phyloP scores from a whole-genome alignment of 2,797 vertebrate species.

The Pelodytes ibericus region DNA sequence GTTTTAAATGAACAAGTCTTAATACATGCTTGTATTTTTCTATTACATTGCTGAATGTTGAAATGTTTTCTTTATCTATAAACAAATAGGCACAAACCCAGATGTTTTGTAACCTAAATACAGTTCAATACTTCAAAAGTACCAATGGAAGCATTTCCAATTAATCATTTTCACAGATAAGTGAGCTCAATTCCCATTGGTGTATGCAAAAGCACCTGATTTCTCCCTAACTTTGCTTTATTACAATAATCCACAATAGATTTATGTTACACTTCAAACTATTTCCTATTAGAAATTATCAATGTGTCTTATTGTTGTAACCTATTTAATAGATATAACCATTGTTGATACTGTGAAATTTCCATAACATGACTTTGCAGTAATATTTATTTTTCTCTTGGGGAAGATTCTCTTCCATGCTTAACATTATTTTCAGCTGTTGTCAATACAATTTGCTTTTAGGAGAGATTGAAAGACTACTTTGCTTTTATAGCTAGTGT shows the following conservation, averaged over 20 bases:
- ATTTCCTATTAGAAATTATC: background rate
- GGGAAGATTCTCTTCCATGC: background rate
- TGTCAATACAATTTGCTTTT: background rate
- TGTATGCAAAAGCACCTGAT: no score
- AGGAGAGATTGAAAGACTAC: background rate
- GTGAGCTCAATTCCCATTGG: no score
- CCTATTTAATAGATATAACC: background rate
- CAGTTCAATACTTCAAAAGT: no score
- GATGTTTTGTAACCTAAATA: no score
- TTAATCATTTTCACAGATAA: no score
- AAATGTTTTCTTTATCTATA: no score
- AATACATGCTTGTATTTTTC: no score
- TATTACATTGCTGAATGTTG: no score
- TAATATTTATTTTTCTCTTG: constrained; percentile 3
- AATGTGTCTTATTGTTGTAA: background rate
- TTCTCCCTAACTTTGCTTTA: background rate
- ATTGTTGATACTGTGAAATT: background rate
- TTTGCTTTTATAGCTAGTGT: no score
- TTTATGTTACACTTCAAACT: background rate
- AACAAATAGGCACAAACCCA: no score
- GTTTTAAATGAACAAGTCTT: no score
- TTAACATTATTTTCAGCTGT: constrained; percentile 4
- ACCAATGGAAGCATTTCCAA: no score
- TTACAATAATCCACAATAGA: background rate
- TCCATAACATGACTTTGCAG: background rate